Base-by-base conservation (phyloP, 2,797 vertebrate genomes). In the Hypotaenidia philippensis region DNA sequence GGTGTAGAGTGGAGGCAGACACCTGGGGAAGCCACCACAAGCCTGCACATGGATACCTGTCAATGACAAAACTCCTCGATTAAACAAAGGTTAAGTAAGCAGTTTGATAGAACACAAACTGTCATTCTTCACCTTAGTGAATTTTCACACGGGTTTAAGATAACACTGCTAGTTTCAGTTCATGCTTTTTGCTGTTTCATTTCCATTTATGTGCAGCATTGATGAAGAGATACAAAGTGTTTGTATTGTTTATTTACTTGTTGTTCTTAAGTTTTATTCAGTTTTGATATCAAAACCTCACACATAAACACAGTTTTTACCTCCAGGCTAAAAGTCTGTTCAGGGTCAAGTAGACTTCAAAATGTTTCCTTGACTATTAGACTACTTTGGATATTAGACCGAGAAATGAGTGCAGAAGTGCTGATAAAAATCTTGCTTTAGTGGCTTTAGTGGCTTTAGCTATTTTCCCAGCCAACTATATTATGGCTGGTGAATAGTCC, bases 11-110 rank as follows among this genome's bases (percentile, higher is more conserved):
- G 55, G 41, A 45, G 16, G 9, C 14, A 77, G 34, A 32, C 13
- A 36, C 11, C 32, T 70, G 20, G 15, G n/a, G n/a, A 86, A 74
- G 27, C 9, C 15, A 41, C 3, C 11, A 11, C 12, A 72, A 77
- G 7, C 13, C 23, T 57, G 32, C 0, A 0, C 6, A 29, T 8
- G 3, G 40, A 41, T 49, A n/a, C 10, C 14, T 75, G 11, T 41
- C 11, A 26, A 19, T 29, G 29, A 66, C 21, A 55, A 79, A 44
- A 65, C 59, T 31, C 1, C 14, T 44, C 23, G 59, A 1, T 72
- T 63, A 53, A 76, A 55, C 21, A 57, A 49, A 63, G 4, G 7
- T 13, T 56, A 83, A 78, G 3, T 5, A 5, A 34, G 21, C 1
- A 32, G 13, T 70, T 53, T 65, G 13, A 32, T 29, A 34, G 47